Evolutionary conservation across 1,140 invertebrate species (phyloP), one percentile per base, ranked within the genome.

Genomic region (Heliothis subflexa): DNA sequence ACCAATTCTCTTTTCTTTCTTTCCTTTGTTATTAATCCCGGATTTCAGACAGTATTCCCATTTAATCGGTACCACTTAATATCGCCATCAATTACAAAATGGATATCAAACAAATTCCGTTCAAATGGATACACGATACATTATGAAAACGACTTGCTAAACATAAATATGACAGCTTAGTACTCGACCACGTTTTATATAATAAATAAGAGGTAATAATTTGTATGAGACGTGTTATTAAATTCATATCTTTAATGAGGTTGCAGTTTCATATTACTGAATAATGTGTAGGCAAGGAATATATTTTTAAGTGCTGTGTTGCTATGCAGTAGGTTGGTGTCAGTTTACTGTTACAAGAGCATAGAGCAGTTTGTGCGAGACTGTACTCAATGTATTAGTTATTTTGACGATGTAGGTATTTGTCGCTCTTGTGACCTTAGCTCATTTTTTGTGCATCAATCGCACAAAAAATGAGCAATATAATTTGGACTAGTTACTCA

Each of bases 231-330:
- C 62, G 18, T 66, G 62, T 66, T 66, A 66, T 66, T 66, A 66
- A 66, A 66, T 66, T 66, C 62, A 47, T 66, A 66, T 66, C 40
- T 66, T 47, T 47, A 66, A 47, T 66, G 62, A 66, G 62, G 40
- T 18, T 66, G 62, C 40, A 66, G 62, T 66, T 66, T 66, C 62
- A 47, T 12, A 16, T 66, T 66, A 66, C 62, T 13, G 40, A 66
- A 16, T 64, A 11, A 64, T 64, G 62, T 45, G n/a, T 45, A 47
- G 33, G 62, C 28, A 16, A 47, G 40, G 16, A 66, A 62, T 45
- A 62, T 62, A 62, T 66, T 66, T 66, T 47, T 47, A 66, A 49
- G 62, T 40, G 16, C 5, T 62, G 33, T 62, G 59, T 62, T 62
- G 59, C 59, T 33, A 47, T 47, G 61, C 40, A 45, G n/a, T 47